Conservation (phyloP, 2,888 invertebrate genomes). For the Halictus ligatus region DNA sequence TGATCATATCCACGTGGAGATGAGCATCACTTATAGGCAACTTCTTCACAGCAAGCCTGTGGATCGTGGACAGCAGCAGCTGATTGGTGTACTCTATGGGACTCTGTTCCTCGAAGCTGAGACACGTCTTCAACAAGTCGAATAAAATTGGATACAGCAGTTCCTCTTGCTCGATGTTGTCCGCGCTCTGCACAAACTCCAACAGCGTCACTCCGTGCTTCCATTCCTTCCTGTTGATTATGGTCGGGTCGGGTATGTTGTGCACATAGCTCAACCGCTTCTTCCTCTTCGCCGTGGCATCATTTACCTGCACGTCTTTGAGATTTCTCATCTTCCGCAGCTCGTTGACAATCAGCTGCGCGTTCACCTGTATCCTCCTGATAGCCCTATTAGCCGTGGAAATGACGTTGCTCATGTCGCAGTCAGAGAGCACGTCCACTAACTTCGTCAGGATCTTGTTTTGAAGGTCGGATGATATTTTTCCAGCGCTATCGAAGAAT, state of each 20-base stretch:
- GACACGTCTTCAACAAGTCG: slow-evolving; percentile 91
- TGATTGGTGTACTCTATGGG: slow-evolving; percentile 96
- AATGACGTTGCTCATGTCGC: slow-evolving; percentile 75
- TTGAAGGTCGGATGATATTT: slow-evolving; percentile 67
- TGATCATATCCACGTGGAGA: slow-evolving; percentile 91
- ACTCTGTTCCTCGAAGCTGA: slow-evolving; percentile 92
- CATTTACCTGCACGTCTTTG: background rate
- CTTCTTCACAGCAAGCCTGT: slow-evolving; percentile 84
- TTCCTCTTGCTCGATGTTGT: slow-evolving; percentile 89
- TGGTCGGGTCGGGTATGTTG: slow-evolving; percentile 82
- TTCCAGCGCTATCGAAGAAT: slow-evolving; percentile 83
- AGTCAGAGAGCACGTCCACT: slow-evolving; percentile 80
- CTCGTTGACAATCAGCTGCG: slow-evolving; percentile 87
- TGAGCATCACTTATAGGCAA: slow-evolving; percentile 83
- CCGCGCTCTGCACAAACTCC: slow-evolving; percentile 94
- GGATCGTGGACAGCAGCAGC: slow-evolving; percentile 91
- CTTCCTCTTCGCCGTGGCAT: slow-evolving; percentile 18
- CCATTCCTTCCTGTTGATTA: slow-evolving; percentile 90
- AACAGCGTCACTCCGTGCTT: slow-evolving; percentile 91
- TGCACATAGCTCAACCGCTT: slow-evolving; percentile 41
- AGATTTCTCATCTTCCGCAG: slow-evolving; percentile 86
- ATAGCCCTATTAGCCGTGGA: slow-evolving; percentile 87
- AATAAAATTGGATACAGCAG: slow-evolving; percentile 91
- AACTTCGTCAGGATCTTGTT: slow-evolving; percentile 76
- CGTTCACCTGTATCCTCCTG: slow-evolving; percentile 88